Conservation (phyloP, 2,888 invertebrate species). For the Agriopis leucophaearia region DNA sequence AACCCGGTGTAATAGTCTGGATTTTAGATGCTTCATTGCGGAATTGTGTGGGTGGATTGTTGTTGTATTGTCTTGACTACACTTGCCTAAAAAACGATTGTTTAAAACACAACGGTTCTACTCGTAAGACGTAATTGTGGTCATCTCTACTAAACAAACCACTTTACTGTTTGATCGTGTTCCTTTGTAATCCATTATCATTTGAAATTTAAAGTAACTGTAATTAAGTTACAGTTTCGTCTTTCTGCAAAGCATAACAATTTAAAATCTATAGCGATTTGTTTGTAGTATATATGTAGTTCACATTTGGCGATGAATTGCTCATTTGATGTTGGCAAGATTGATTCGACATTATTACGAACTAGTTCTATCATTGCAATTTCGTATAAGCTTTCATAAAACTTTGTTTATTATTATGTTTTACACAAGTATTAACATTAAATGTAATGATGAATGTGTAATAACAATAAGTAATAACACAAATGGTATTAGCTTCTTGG, state of each 20-base stretch:
- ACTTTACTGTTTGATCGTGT: slow-evolving; percentile 1
- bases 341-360: slow-evolving; percentile 9
- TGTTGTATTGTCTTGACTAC: slow-evolving; percentile 45
- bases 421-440: slow-evolving; percentile 10
- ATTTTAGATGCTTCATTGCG: slow-evolving; percentile 43
- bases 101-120: slow-evolving; percentile 17
- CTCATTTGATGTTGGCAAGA: slow-evolving; percentile 9
- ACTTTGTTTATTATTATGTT: neutral
- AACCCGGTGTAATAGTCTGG: slow-evolving; percentile 58
- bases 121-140: slow-evolving; percentile 5
- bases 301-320: slow-evolving; percentile 3
- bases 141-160: neutral
- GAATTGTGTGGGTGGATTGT: slow-evolving; percentile 45
- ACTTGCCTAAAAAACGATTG: slow-evolving; percentile 29
- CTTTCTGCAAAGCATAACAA: no score
- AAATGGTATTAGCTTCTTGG: slow-evolving; percentile 42
- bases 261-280: no score
- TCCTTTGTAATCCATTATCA: neutral
- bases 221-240: neutral
- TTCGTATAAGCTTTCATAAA: no score
- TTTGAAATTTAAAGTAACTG: neutral
- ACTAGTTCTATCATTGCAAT: no score
- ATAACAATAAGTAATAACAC: slow-evolving; percentile 23
- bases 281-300: no score
- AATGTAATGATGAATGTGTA: slow-evolving; percentile 29